Evolutionary conservation across 1,140 invertebrate genomes (phyloP).

Genomic region (Trichonephila clavipes): DNA sequence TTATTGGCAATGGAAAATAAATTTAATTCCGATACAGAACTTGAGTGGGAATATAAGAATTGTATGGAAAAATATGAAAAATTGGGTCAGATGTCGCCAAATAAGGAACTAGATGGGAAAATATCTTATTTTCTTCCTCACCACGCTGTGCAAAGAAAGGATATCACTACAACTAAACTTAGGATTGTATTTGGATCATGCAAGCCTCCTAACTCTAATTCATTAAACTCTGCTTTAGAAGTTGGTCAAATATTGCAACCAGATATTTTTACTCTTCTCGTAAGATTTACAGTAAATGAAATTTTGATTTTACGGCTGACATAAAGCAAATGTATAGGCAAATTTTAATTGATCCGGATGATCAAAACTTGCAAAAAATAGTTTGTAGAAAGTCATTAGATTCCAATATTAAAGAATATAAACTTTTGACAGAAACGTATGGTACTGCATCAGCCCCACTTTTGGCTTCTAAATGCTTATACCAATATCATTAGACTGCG

Average conservation of each 20-base stretch:
- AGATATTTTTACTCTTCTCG: neutral
- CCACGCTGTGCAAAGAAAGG: neutral
- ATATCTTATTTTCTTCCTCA: neutral
- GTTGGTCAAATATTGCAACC: neutral
- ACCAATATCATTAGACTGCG: neutral
- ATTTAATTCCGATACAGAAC: too few relatives aligned
- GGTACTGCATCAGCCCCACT: neutral
- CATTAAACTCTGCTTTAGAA: too few relatives aligned
- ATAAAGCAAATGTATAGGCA: conserved; percentile 1
- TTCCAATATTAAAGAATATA: too few relatives aligned
- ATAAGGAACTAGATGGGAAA: neutral
- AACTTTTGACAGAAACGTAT: neutral
- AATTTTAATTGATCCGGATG: too few relatives aligned
- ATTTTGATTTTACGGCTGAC: neutral
- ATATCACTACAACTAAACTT: neutral
- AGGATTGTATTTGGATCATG: neutral
- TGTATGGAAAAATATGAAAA: too few relatives aligned
- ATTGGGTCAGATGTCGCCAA: too few relatives aligned
- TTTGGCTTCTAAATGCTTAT: conserved; percentile 3
- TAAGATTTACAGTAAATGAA: neutral
- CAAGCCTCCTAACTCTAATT: neutral
- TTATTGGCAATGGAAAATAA: too few relatives aligned
- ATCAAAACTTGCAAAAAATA: neutral
- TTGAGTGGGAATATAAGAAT: too few relatives aligned
- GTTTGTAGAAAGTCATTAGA: neutral